Conservation (phyloP, 2,888 invertebrate genomes). For the Eristalis pertinax region DNA sequence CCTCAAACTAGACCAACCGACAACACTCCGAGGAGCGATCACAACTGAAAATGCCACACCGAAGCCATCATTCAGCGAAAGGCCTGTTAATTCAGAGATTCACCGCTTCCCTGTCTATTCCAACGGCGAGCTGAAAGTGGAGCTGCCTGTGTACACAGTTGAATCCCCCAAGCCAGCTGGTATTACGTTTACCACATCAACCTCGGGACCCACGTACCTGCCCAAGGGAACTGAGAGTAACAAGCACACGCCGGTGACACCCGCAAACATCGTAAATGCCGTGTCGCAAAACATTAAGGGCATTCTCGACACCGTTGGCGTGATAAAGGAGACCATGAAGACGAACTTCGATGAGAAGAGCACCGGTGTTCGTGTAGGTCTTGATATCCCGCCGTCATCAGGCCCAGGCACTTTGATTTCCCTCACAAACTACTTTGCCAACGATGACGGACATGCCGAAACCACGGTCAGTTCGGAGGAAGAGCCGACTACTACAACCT, state of each 20-base stretch:
- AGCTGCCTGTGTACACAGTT: slow-evolving; percentile 60
- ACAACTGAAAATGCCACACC: slow-evolving; percentile 74
- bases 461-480: slow-evolving; percentile 75
- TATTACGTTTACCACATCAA: slow-evolving; percentile 64
- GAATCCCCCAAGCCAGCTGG: slow-evolving; percentile 73
- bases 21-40: slow-evolving; percentile 24
- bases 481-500: slow-evolving; percentile 30
- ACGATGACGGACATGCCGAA: slow-evolving; percentile 79
- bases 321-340: slow-evolving; percentile 83
- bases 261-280: slow-evolving; percentile 71
- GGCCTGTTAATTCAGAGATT: slow-evolving; percentile 74
- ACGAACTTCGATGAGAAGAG: slow-evolving; percentile 80
- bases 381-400: slow-evolving; percentile 88
- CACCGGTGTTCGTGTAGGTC: slow-evolving; percentile 84
- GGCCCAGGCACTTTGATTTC: slow-evolving; percentile 90
- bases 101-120: slow-evolving; percentile 55
- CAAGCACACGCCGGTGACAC: slow-evolving; percentile 6
- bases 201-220: slow-evolving; percentile 79
- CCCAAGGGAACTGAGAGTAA: slow-evolving; percentile 74
- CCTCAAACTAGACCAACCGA: slow-evolving; percentile 53
- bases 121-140: slow-evolving; percentile 70
- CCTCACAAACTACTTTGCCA: slow-evolving; percentile 89
- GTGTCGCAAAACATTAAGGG: slow-evolving; percentile 87
- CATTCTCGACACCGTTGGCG: slow-evolving; percentile 86
- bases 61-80: slow-evolving; percentile 76